These are phyloP conservation scores for Hymenopus coronatus DNA, from an alignment of 2,888 invertebrate genomes.

Conservation along the genomic window DNA sequence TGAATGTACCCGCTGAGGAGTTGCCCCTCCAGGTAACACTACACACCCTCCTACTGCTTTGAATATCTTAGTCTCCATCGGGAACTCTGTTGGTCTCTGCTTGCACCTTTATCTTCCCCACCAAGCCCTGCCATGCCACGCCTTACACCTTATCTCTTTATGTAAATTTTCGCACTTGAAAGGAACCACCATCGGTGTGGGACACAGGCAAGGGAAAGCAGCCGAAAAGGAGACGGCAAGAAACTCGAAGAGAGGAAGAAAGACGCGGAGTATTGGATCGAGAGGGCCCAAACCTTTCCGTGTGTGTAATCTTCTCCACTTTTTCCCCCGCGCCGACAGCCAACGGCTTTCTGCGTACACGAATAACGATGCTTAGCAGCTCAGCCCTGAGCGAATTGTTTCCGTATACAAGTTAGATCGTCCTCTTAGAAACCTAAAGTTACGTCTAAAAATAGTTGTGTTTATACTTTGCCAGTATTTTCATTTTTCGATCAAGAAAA, in stretches of 20 bases:
- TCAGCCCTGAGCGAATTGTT: background rate
- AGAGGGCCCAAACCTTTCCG: background rate
- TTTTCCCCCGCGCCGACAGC: background rate
- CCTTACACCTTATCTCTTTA: slow-evolving; percentile 23
- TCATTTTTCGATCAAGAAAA: too few relatives aligned
- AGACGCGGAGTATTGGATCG: background rate
- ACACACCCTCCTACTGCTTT: background rate
- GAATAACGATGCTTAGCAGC: background rate
- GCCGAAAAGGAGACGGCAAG: background rate
- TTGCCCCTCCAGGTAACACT: background rate
- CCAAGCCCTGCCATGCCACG: background rate
- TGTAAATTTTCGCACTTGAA: slow-evolving; percentile 26
- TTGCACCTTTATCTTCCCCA: slow-evolving; percentile 22
- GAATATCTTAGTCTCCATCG: slow-evolving; percentile 15
- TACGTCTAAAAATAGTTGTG: background rate
- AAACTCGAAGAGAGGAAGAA: background rate
- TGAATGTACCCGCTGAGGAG: background rate
- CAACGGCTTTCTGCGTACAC: background rate
- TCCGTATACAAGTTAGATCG: background rate
- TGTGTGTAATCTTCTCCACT: background rate
- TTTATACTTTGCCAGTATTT: background rate
- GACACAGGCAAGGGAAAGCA: background rate
- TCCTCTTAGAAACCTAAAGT: background rate
- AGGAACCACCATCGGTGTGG: background rate
- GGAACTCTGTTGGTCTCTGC: slow-evolving; percentile 12